A percentile compares a stretch with the other conserved stretches of the same genome.
phyloP scores from a whole-genome alignment of 2,113 vertebrate genomes.

The Lophochroa leadbeateri region DNA sequence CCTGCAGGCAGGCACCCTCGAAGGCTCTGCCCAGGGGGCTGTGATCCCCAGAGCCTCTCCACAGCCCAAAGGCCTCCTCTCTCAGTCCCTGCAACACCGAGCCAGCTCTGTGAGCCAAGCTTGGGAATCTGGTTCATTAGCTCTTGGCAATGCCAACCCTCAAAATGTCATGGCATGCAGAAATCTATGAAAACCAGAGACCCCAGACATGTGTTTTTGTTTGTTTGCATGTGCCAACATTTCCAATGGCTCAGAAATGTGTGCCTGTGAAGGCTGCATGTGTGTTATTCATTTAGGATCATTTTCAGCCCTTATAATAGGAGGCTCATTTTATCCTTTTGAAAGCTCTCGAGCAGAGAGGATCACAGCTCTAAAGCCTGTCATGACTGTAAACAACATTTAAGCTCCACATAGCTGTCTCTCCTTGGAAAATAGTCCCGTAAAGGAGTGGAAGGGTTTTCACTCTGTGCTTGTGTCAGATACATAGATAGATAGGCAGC shows the following conservation, averaged over 20 bases:
- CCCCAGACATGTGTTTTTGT: conserved; percentile 64
- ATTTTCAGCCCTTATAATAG: conserved; percentile 52
- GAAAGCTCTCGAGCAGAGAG: conserved; percentile 28
- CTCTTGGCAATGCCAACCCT: conserved; percentile 39
- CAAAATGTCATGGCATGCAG: conserved; percentile 50
- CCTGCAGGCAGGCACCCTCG: accelerated
- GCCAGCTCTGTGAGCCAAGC: neutral
- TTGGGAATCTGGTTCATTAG: conserved; percentile 1
- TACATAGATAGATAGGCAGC: conserved; percentile 23
- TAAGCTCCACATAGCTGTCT: neutral
- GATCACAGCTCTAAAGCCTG: conserved; percentile 32
- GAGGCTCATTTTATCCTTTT: conserved; percentile 54
- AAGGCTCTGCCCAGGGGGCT: neutral
- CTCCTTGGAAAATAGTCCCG: neutral
- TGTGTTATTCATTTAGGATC: conserved; percentile 66
- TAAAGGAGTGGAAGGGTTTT: neutral
- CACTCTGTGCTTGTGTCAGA: neutral
- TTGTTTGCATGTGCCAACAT: conserved; percentile 65
- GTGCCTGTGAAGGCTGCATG: conserved; percentile 31
- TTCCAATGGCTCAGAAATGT: conserved; percentile 59
- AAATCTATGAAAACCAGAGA: conserved; percentile 67
- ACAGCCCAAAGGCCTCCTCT: neutral
- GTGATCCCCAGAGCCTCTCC: neutral
- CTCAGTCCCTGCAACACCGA: accelerated
- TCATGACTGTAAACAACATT: conserved; percentile 40